Base-by-base conservation (phyloP, 2,797 vertebrate species). In the Coreius guichenoti region DNA sequence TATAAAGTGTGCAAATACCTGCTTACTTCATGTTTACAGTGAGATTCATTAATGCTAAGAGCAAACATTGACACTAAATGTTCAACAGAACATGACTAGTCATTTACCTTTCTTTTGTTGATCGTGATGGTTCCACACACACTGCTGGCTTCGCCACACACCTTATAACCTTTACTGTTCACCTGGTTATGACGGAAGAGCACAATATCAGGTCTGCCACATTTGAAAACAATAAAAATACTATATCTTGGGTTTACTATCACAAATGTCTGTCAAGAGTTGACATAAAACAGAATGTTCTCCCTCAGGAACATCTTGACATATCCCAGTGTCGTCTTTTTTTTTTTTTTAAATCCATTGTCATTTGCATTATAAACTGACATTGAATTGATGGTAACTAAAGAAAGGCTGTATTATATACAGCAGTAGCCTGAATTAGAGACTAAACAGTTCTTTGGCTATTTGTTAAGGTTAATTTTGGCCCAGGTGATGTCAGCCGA, bases 161-260 rank as follows among this genome's bases (percentile, higher is more conserved):
- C 98, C 83, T 99, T 98, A 86, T 99, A 99, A 49, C 98, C 98
- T 96, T 98, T 99, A 14, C 98, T 99, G 93, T 99, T 99, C 29
- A 99, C 97, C 98, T 99, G 91, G 0, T 76, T 80, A 43, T 49
- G 31, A 68, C 2, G 1, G 12, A 49, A 80, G 6, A 80, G 61
- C 19, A 67, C 29, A 68, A 72, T 29, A 72, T 70, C 23, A 43
- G 5, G 8, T 39, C 36, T n/a, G 75, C 11, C 67, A 39, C 8
- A 81, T 19, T 29, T 8, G 19, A 56, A 43, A n/a, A 45, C 67
- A 58, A 72, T 21, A 58, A 23, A 54, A 72, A 43, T 21, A 70
- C n/a, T 39, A n/a, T 9, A 56, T 16, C 31, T 39, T 5, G 11
- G 1, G 74, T 76, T 77, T 39, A 36, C 21, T 5, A 77, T 11